Conservation (phyloP, 2,888 invertebrate genomes). For the Apotomis turbidana region DNA sequence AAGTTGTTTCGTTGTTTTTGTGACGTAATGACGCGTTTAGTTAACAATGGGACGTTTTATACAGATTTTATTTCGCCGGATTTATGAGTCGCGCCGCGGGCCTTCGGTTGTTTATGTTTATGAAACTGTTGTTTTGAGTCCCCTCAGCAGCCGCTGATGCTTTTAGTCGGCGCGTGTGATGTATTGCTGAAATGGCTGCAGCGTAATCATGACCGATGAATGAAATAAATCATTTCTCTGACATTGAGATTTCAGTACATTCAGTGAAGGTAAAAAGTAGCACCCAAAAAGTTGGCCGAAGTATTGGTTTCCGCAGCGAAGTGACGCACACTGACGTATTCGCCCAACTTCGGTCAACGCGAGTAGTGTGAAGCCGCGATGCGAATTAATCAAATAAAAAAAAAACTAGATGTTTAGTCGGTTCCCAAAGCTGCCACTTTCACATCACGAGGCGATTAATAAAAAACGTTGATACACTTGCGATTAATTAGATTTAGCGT, state of each 20-base stretch:
- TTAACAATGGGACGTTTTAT: slow-evolving; percentile 36
- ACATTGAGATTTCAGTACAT: slow-evolving; percentile 15
- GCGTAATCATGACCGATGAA: not conserved
- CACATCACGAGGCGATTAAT: slow-evolving; percentile 36
- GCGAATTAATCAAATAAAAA: not conserved
- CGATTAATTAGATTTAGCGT: slow-evolving; percentile 37
- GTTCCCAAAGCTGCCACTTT: slow-evolving; percentile 38
- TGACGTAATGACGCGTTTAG: slow-evolving; percentile 32
- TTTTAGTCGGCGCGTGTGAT: not conserved
- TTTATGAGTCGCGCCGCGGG: slow-evolving; percentile 9
- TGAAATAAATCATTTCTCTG: slow-evolving; percentile 2
- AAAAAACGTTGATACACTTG: slow-evolving; percentile 33
- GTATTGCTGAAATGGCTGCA: slow-evolving; percentile 7
- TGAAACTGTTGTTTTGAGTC: not conserved
- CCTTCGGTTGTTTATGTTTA: not conserved
- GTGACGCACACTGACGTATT: no score
- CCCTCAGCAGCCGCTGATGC: not conserved
- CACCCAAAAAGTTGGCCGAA: not conserved
- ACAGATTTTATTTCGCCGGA: slow-evolving; percentile 17
- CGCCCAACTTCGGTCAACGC: no score
- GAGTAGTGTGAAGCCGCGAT: no score
- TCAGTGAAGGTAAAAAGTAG: not conserved
- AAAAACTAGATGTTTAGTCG: not conserved
- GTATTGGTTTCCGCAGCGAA: no score
- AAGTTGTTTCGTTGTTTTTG: slow-evolving; percentile 35